These are phyloP conservation scores for Tamandua tetradactyla DNA, from an alignment of 2,797 vertebrate genomes.

Conservation along the genomic window DNA sequence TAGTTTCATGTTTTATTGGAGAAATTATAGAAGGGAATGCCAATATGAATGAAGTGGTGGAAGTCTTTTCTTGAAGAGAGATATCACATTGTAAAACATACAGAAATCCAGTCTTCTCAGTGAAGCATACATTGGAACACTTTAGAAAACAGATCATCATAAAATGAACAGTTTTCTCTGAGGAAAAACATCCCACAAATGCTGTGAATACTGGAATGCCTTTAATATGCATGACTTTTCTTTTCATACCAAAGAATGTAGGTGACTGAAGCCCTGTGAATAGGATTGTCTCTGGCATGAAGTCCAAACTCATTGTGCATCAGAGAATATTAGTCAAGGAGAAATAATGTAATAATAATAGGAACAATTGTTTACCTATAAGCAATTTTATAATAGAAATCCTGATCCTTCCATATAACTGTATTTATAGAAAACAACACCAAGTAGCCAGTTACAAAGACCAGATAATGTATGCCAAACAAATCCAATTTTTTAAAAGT, in stretches of 20 bases:
- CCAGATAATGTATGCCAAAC: neutral
- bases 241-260: neutral
- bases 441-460: neutral
- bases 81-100: neutral
- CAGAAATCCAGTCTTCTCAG: neutral
- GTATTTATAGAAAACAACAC: neutral
- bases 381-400: neutral
- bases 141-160: neutral
- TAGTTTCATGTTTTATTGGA: neutral
- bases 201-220: neutral
- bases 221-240: neutral
- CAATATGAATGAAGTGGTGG: neutral
- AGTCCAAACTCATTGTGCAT: neutral
- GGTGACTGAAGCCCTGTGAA: neutral
- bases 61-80: neutral
- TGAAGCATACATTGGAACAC: neutral
- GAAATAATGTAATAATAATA: neutral
- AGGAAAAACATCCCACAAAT: neutral
- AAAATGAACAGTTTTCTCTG: neutral
- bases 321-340: neutral
- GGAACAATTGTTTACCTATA: neutral
- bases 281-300: neutral
- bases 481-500: too few relatives aligned
- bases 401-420: neutral
- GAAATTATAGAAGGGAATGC: neutral